These are phyloP conservation scores for Aleiodes sp. DNA, from an alignment of 1,140 invertebrate species.

Conservation along the genomic window DNA sequence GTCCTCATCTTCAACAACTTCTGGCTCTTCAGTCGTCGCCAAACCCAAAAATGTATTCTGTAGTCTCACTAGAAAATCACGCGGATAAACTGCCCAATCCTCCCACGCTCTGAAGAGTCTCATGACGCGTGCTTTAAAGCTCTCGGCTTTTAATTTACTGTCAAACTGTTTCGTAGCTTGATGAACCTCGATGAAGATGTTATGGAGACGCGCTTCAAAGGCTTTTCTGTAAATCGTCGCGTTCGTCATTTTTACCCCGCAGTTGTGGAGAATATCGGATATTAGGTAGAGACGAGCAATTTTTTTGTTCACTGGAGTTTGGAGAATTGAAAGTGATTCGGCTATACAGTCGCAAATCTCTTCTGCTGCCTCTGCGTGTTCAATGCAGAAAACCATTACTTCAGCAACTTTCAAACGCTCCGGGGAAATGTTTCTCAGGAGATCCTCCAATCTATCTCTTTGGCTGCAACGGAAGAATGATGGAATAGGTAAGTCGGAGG, in stretches of 20 bases:
- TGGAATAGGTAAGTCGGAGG: too few relatives aligned
- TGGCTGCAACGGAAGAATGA: conserved; percentile 77
- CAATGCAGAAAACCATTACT: conserved; percentile 98
- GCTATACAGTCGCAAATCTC: conserved; percentile 94
- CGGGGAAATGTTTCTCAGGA: conserved; percentile 88
- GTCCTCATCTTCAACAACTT: conserved; percentile 67
- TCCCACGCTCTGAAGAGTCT: conserved; percentile 96
- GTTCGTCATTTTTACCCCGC: conserved; percentile 94
- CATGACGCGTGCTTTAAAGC: conserved; percentile 96
- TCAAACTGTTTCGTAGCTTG: conserved; percentile 82
- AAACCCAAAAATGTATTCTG: conserved; percentile 91
- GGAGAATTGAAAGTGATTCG: conserved; percentile 82
- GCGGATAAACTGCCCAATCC: conserved; percentile 97
- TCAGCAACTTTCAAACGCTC: conserved; percentile 89
- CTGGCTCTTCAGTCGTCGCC: conserved; percentile 58
- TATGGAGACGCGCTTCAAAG: conserved; percentile 87
- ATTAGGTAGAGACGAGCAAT: conserved; percentile 94
- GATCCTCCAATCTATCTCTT: conserved; percentile 90
- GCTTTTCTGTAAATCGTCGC: conserved; percentile 95
- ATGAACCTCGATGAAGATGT: conserved; percentile 88
- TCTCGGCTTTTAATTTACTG: conserved; percentile 92
- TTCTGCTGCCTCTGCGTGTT: conserved; percentile 96
- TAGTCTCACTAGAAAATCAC: conserved; percentile 89
- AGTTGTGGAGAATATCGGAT: conserved; percentile 98
- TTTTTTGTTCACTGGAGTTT: conserved; percentile 89